Base-by-base conservation (phyloP, 2,113 vertebrate genomes). In the Calidris pygmaea region DNA sequence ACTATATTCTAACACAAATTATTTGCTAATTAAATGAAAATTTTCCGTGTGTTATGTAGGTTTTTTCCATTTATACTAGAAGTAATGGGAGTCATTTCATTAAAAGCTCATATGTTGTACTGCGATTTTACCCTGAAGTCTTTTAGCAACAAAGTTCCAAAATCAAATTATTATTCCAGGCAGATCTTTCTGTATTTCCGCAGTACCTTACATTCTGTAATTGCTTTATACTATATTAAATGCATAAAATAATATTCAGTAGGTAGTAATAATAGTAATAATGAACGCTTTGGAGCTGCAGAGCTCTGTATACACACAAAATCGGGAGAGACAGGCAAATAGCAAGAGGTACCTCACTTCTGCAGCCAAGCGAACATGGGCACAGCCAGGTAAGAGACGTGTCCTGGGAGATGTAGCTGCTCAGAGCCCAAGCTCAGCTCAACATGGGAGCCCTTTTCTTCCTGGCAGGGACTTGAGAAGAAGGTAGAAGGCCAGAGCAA, bases 51-150 rank as follows among this genome's bases (percentile, higher is more conserved):
- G 45, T 65, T 89, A 10, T 5, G 32, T 43, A 63, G 37, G n/a
- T 67, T 95, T 92, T 74, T 72, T 66, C 87, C 78, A 85, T 91
- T 96, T 89, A 62, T 55, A 39, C 60, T 73, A 4, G 0, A 94
- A 87, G 78, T 89, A 83, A 96, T 85, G 63, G 74, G 71, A 95
- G 41, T 32, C 47, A 77, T 94, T 96, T 94, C 81, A 95, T 95
- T 96, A 95, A 91, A 96, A 93, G 23, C 87, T 96, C 94, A 48
- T 94, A 83, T 67, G 47, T 91, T 71, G 77, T 8, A 30, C 63
- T 80, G 63, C 62, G 82, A 32, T 97, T 95, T 95, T 76, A 94
- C 74, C 95, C 94, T 94, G 81, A 96, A 95, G 81, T 97, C 93
- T 67, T 96, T 74, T 71, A 87, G 85, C 74, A 96, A 91, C 84